Base-by-base conservation (phyloP, 1,140 invertebrate genomes). In the Pteromalus puparum region DNA sequence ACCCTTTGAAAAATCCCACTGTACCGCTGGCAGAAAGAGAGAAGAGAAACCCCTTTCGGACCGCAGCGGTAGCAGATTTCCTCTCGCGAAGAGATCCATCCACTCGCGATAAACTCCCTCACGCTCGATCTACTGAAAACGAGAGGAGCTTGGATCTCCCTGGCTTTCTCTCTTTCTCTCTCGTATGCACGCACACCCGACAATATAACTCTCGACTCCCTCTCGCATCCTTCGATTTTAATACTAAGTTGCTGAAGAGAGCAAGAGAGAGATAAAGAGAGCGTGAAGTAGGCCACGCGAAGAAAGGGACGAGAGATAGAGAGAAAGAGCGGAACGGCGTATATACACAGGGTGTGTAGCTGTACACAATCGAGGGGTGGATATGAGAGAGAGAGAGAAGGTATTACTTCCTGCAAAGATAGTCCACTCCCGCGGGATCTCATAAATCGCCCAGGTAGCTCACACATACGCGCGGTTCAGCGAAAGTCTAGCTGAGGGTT, bases 221-320 rank as follows among this genome's bases (percentile, higher is more conserved):
- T 61, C 6, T 18, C 67, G 26, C 9, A 28, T 18, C 0, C 72
- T 34, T 74, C 72, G 72, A 74, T 74, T 74, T 74, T 74, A 34
- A 34, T 74, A 74, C 28, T 38, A n/a, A n/a, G 38, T 75, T 46
- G 38, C 9, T 12, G 38, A 24, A 18, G 3, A 38, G 13, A 38
- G 30, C 2, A 18, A 67, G 72, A 74, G 76, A 86, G 82, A 83
- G 84, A 83, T 70, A 72, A 82, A 73, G 21, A 28, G 30, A 26
- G 79, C 76, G 24, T 65, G 65, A 53, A 65, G 73, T 76, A 81
- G 85, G 81, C 78, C 86, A 75, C 86, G 85, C 70, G 53, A 75
- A 86, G 87, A 81, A 61, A 61, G 21, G 53, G 21, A 73, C 15
- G 24, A 34, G 15, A 38, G 30, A 73, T 18, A 21, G 18, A 61